Evolutionary conservation across 1,140 invertebrate species (phyloP).

Genomic region (Drosophila ananassae): DNA sequence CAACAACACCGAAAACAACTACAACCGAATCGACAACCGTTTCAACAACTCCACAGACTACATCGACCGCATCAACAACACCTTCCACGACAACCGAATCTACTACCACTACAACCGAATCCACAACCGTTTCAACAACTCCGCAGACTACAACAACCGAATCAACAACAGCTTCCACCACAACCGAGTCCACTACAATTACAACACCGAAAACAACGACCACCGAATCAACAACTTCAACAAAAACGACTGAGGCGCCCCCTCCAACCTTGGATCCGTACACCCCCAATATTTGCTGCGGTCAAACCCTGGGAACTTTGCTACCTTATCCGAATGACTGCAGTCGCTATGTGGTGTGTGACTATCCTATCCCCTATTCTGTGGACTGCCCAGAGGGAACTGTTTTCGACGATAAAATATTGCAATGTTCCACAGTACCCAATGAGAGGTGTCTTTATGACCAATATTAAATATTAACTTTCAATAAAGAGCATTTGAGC

Average conservation of each 20-base stretch:
- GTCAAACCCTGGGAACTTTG: slow-evolving; percentile 36
- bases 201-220: slow-evolving; percentile 5
- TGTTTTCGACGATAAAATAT: slow-evolving; percentile 14
- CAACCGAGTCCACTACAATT: background rate
- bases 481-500: background rate
- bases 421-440: slow-evolving; percentile 15
- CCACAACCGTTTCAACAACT: background rate
- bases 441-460: slow-evolving; percentile 13
- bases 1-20: background rate
- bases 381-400: slow-evolving; percentile 25
- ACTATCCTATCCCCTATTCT: slow-evolving; percentile 36
- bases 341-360: slow-evolving; percentile 59
- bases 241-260: background rate
- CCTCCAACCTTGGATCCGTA: slow-evolving; percentile 30
- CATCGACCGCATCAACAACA: slow-evolving; percentile 9
- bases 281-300: slow-evolving; percentile 39
- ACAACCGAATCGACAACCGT: slow-evolving; percentile 13
- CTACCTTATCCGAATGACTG: slow-evolving; percentile 63
- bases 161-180: background rate
- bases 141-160: background rate
- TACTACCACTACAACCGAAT: slow-evolving; percentile 8
- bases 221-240: background rate
- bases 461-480: slow-evolving; percentile 16
- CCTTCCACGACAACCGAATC: slow-evolving; percentile 4
- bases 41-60: slow-evolving; percentile 3